Percentiles rank a stretch among this genome's conserved stretches.
These are phyloP conservation scores for Pectinophora gossypiella DNA, from an alignment of 1,140 invertebrate species.

Conservation along the genomic window DNA sequence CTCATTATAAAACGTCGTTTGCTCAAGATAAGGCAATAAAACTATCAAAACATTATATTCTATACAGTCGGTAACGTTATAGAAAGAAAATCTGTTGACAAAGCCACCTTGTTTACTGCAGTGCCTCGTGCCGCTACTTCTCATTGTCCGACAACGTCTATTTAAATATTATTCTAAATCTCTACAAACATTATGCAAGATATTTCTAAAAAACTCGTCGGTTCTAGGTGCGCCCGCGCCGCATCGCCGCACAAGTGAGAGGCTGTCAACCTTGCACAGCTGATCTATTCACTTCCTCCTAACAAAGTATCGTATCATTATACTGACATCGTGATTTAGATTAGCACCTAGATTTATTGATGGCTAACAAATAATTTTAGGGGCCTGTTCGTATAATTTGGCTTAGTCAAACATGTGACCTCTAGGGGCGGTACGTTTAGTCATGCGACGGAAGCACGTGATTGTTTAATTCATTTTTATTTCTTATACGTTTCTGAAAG, in stretches of 20 bases:
- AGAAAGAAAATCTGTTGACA: too few relatives aligned
- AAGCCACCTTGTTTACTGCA: background rate
- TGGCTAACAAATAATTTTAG: too few relatives aligned
- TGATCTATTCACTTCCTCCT: conserved; percentile 41
- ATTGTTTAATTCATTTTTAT: too few relatives aligned
- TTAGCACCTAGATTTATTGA: background rate
- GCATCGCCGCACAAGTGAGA: conserved; percentile 37
- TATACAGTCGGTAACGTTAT: too few relatives aligned
- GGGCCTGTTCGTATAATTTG: too few relatives aligned
- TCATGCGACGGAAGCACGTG: too few relatives aligned
- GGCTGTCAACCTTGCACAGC: conserved; percentile 48
- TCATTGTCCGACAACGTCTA: background rate
- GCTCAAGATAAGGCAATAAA: too few relatives aligned
- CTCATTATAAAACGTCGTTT: too few relatives aligned
- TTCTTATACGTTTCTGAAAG: too few relatives aligned
- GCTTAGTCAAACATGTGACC: too few relatives aligned
- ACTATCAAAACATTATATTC: too few relatives aligned
- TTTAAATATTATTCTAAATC: background rate
- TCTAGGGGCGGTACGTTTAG: too few relatives aligned
- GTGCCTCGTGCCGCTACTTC: background rate
- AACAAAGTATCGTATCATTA: conserved; percentile 26
- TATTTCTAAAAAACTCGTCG: background rate
- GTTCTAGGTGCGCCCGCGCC: conserved; percentile 33
- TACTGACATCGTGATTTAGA: background rate
- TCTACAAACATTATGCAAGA: background rate